Evolutionary conservation across 2,888 invertebrate species (phyloP).

Genomic region (Scrobipalpa atriplicella): DNA sequence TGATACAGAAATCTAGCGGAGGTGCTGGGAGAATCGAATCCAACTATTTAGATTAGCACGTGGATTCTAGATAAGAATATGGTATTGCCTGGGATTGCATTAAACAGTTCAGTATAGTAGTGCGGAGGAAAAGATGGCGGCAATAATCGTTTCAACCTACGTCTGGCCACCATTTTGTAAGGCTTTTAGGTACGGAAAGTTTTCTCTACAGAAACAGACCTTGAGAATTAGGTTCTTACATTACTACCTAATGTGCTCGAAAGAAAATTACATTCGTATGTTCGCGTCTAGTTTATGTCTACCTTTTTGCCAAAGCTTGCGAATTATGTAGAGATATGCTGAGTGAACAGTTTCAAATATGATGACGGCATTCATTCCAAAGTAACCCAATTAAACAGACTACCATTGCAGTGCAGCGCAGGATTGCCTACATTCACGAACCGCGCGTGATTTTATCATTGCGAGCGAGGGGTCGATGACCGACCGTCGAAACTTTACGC

Average conservation of each 20-base stretch:
- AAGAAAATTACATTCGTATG: too few relatives aligned
- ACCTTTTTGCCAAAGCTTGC: too few relatives aligned
- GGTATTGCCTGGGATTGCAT: background rate
- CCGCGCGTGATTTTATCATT: constrained; percentile 23
- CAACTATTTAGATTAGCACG: constrained; percentile 19
- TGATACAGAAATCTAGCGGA: constrained; percentile 9
- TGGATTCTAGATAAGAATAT: constrained; percentile 17
- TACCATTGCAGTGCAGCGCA: background rate
- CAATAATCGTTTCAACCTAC: background rate
- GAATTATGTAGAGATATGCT: too few relatives aligned
- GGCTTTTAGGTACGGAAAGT: background rate
- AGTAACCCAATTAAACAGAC: too few relatives aligned
- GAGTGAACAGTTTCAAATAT: too few relatives aligned
- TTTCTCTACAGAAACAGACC: background rate
- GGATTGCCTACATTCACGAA: background rate
- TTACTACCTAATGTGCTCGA: too few relatives aligned
- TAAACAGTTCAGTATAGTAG: background rate
- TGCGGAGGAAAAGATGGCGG: background rate
- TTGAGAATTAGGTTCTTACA: background rate
- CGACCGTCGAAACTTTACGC: constrained; percentile 26
- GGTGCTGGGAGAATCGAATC: constrained; percentile 16
- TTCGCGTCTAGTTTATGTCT: too few relatives aligned
- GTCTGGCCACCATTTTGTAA: background rate
- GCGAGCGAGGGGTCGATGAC: constrained; percentile 20
- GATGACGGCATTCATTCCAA: too few relatives aligned